Conservation (phyloP, 2,888 invertebrate species). For the Rotaria socialis region DNA sequence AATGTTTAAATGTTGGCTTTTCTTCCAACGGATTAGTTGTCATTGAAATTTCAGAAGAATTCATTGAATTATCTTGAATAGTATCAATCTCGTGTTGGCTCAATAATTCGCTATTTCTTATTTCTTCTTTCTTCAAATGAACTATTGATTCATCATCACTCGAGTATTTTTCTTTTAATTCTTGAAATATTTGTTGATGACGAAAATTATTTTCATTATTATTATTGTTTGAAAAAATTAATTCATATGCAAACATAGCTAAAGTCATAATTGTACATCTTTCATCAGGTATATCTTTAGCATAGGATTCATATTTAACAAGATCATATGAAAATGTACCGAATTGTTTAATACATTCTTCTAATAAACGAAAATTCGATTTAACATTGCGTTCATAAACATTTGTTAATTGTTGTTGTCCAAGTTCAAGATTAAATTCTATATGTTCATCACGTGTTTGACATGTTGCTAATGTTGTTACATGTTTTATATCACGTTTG, state of each 20-base stretch:
- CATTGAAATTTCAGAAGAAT: neutral
- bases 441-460: conserved; percentile 27
- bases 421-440: conserved; percentile 18
- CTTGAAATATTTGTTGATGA: neutral
- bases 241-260: conserved; percentile 4
- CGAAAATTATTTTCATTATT: neutral
- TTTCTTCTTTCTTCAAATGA: neutral
- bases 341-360: conserved; percentile 31
- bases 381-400: neutral
- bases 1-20: neutral
- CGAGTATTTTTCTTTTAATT: neutral
- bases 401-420: neutral
- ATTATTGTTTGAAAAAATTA: neutral
- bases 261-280: conserved; percentile 4
- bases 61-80: neutral
- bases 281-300: conserved; percentile 18
- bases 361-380: conserved; percentile 19
- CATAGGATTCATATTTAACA: conserved; percentile 15
- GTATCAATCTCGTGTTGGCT: neutral
- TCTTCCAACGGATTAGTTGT: neutral
- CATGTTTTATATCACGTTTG: conserved; percentile 14
- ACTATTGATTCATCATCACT: neutral
- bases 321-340: conserved; percentile 2
- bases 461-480: conserved; percentile 16
- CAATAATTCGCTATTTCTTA: neutral